These are phyloP conservation scores for Cromileptes altivelis DNA, from an alignment of 2,113 vertebrate species.

Conservation along the genomic window DNA sequence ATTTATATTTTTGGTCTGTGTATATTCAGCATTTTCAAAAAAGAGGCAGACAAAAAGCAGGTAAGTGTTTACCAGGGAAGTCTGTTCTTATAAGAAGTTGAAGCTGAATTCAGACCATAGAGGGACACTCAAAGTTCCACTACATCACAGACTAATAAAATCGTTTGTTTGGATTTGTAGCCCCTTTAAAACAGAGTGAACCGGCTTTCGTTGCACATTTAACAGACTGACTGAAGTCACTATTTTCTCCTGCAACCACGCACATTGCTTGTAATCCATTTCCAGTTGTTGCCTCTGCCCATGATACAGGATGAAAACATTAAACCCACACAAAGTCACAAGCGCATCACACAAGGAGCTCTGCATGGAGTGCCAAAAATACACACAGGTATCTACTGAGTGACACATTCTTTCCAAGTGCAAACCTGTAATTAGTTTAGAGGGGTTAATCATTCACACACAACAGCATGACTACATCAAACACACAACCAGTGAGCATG, in stretches of 20 bases:
- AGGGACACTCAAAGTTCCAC: neutral
- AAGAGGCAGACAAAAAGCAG: too few relatives aligned
- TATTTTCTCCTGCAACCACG: neutral
- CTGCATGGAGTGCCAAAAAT: neutral
- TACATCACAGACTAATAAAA: neutral
- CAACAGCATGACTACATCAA: neutral
- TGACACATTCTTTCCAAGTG: conserved; percentile 10
- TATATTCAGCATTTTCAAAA: too few relatives aligned
- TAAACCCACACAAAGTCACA: neutral
- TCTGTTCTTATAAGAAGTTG: neutral
- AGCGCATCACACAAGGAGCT: neutral
- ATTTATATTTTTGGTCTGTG: too few relatives aligned
- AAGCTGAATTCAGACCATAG: neutral
- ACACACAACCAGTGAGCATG: neutral
- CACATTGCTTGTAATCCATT: too few relatives aligned
- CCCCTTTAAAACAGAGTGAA: neutral
- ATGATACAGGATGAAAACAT: neutral
- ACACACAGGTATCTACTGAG: neutral
- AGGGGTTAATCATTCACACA: conserved; percentile 24
- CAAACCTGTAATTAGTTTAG: conserved; percentile 24
- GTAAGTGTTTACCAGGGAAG: neutral
- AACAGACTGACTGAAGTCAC: neutral
- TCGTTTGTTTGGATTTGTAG: neutral
- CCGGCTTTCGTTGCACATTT: neutral
- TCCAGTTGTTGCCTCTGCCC: too few relatives aligned